Conservation (phyloP, 2,888 invertebrate genomes). For the Anorthoa munda region DNA sequence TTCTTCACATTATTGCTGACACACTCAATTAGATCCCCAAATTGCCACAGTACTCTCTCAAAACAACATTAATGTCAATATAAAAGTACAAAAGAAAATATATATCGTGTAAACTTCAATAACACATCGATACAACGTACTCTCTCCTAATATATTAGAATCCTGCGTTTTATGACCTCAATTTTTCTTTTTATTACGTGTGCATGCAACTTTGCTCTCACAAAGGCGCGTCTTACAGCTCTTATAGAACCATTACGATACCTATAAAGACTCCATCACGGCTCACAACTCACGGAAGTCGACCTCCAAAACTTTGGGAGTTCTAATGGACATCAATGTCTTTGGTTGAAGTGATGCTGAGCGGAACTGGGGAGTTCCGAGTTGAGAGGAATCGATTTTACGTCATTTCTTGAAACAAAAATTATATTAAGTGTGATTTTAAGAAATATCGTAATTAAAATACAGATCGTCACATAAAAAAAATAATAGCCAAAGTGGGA, state of each 20-base stretch:
- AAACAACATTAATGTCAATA: constrained; percentile 40
- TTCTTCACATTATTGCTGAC: constrained; percentile 2
- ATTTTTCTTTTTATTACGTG: constrained; percentile 49
- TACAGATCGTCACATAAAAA: background rate
- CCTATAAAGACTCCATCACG: constrained; percentile 47
- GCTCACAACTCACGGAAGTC: constrained; percentile 45
- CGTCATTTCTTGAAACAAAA: background rate
- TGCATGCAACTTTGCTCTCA: constrained; percentile 60
- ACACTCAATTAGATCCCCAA: constrained; percentile 16
- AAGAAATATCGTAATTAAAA: background rate
- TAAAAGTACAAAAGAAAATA: constrained; percentile 24
- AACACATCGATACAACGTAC: constrained; percentile 35
- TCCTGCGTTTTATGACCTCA: constrained; percentile 55
- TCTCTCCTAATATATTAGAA: constrained; percentile 34
- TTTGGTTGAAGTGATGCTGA: constrained; percentile 25
- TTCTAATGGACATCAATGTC: constrained; percentile 55
- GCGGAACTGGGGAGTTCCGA: constrained; percentile 3
- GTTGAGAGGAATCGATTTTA: constrained; percentile 1
- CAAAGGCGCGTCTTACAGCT: constrained; percentile 44
- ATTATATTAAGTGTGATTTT: background rate
- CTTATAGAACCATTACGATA: constrained; percentile 50
- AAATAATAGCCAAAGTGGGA: background rate
- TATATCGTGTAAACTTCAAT: constrained; percentile 22
- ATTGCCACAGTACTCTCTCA: constrained; percentile 12
- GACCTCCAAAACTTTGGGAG: constrained; percentile 46